phyloP scores from a whole-genome alignment of 2,888 invertebrate genomes.

The Nipponacmea schrenckii region DNA sequence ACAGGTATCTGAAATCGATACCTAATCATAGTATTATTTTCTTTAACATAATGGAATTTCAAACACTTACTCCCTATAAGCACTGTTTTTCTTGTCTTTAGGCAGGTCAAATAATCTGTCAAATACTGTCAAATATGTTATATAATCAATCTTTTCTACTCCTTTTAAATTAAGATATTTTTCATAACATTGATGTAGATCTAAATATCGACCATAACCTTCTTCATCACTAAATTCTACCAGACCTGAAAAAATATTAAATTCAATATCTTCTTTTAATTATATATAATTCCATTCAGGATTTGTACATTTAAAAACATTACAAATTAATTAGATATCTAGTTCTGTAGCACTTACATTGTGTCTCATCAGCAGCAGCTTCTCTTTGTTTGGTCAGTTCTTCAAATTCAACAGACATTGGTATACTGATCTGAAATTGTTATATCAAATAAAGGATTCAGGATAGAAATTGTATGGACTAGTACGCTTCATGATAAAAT shows the following conservation, averaged over 20 bases:
- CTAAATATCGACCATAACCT: slow-evolving; percentile 97
- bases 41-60: neutral
- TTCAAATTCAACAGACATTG: slow-evolving; percentile 98
- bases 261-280: no score
- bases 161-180: slow-evolving; percentile 97
- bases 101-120: slow-evolving; percentile 96
- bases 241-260: slow-evolving; percentile 69
- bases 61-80: slow-evolving; percentile 77
- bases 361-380: slow-evolving; percentile 86
- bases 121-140: slow-evolving; percentile 90
- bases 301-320: no score
- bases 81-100: slow-evolving; percentile 73
- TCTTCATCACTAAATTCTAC: slow-evolving; percentile 99
- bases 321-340: neutral
- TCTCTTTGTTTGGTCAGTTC: slow-evolving; percentile 89
- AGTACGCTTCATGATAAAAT: no score
- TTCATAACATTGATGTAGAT: slow-evolving; percentile 95
- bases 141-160: slow-evolving; percentile 91
- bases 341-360: slow-evolving; percentile 72
- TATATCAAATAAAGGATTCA: neutral
- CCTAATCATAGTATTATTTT: no score
- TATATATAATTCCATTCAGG: no score
- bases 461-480: neutral
- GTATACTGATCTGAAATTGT: slow-evolving; percentile 81
- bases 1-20: no score